Evolutionary conservation across 2,888 invertebrate species (phyloP), one percentile per base, ranked within the genome.

Genomic region (Gortyna flavago): DNA sequence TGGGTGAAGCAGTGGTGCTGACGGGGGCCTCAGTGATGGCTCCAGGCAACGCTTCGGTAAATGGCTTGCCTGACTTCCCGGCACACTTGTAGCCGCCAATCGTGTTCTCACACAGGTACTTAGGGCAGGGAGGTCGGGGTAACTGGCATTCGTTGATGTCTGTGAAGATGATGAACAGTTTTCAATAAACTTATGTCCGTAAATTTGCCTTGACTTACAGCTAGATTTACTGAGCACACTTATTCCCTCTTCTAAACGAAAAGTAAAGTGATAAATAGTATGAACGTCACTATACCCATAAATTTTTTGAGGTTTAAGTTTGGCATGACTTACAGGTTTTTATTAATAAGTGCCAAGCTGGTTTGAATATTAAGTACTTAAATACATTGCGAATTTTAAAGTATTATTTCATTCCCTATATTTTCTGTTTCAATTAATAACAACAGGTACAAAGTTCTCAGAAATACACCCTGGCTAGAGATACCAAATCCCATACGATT

Each of bases 131-230:
- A 0, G 97, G 96, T 0, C 94, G 92, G 0, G 96, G 94, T 0
- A 95, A 90, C 67, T 95, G 95, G 72, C 99, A 99, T 94, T 99
- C 99, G 92, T 99, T 98, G 54, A 99, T 97, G 92, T 99, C 99
- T 96, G 87, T 44, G 11, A 62, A 54, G 0, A 35, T n/a, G 8
- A 13, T 25, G 2, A n/a, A 21, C 0, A 35, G n/a, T 21, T 70
- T 66, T 48, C 2, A 59, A 51, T 25, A 35, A 35, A 51, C 35
- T 9, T 9, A 25, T n/a, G 18, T 3, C n/a, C 18, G 6, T 18
- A 51, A 68, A 35, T 8, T 32, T 48, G 32, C 16, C 16, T 51
- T 32, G 68, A 51, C 25, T 32, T 32, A 51, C 9, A 25, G 25
- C 11, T 18, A 35, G 18, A 35, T 51, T 68, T 1, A 32, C 9